Evolutionary conservation across 2,888 invertebrate species (phyloP), one percentile per base, ranked within the genome.

Genomic region (Andrena chrysosceles): DNA sequence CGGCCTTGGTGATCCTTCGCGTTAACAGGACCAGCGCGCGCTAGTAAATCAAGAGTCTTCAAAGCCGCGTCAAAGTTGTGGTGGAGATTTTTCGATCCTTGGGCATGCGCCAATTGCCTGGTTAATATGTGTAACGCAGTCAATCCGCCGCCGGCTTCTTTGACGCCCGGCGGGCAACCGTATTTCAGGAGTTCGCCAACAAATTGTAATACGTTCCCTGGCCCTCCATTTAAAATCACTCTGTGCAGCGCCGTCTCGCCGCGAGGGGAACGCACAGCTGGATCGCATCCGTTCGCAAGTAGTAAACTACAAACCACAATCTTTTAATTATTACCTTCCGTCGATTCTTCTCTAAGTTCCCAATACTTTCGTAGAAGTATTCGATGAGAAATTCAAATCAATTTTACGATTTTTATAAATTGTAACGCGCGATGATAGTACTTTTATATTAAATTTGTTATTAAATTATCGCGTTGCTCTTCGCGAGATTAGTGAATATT

Each of bases 181-280:
- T 92, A 87, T 62, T 91, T 90, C 48, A 94, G 80, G 4, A 94
- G 90, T 68, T 92, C 88, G 69, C 86, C 90, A 10, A 94, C 92
- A 72, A 93, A 91, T 77, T 90, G 89, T 6, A 88, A 84, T 7
- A 91, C 90, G 26, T 89, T 91, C 42, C 89, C 88, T 54, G 91
- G 89, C 3, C 90, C 89, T 31, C 91, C 90, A 62, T 91, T 91
- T 42, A 90, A 82, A 66, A 93, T 92, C 26, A 90, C 92, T 67
- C 93, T 87, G 78, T 94, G 94, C 4, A 94, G 88, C 0, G 93
- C 94, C 6, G 93, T 93, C 85, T 94, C 93, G 3, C 94, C 94
- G 29, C 93, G 90, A 4, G 93, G 91, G 16, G 93, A 93, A 78
- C 93, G 90, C 20, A 90, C 91, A 74, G 92, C 91, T 81, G 93